Conservation (phyloP, 2,113 vertebrate species). For the Mesocricetus auratus region DNA sequence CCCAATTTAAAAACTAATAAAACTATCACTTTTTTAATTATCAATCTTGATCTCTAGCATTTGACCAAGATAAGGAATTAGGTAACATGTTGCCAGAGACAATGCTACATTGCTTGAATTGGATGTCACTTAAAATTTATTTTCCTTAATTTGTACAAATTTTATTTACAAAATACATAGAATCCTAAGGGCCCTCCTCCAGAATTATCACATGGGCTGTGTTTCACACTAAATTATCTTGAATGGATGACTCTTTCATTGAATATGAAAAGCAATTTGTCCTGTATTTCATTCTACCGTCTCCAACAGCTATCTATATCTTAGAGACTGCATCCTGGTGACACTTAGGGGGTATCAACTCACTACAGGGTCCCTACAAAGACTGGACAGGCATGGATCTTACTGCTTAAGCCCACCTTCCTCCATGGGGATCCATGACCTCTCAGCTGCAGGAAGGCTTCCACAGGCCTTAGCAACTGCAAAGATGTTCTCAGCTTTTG, state of each 20-base stretch:
- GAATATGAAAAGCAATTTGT: neutral
- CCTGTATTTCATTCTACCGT: neutral
- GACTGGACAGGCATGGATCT: neutral
- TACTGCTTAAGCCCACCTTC: neutral
- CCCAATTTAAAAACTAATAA: neutral
- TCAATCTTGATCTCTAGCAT: neutral
- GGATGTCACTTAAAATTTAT: neutral
- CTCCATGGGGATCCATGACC: neutral
- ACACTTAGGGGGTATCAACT: rapidly evolving
- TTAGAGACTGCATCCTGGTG: neutral
- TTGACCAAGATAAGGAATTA: conserved; percentile 3
- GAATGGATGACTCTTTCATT: neutral
- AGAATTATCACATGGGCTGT: neutral
- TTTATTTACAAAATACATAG: neutral
- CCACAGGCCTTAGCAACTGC: neutral
- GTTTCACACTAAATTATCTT: conserved; percentile 26
- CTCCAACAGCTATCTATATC: neutral
- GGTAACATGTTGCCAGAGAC: neutral
- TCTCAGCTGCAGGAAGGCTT: neutral
- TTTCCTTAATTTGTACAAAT: neutral
- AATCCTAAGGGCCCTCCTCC: neutral
- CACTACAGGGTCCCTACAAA: neutral
- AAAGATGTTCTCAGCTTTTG: conserved; percentile 10
- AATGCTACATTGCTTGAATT: neutral
- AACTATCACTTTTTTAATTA: neutral